These are phyloP conservation scores for Etheostoma perlongum DNA, from an alignment of 2,797 vertebrate genomes.

Conservation along the genomic window DNA sequence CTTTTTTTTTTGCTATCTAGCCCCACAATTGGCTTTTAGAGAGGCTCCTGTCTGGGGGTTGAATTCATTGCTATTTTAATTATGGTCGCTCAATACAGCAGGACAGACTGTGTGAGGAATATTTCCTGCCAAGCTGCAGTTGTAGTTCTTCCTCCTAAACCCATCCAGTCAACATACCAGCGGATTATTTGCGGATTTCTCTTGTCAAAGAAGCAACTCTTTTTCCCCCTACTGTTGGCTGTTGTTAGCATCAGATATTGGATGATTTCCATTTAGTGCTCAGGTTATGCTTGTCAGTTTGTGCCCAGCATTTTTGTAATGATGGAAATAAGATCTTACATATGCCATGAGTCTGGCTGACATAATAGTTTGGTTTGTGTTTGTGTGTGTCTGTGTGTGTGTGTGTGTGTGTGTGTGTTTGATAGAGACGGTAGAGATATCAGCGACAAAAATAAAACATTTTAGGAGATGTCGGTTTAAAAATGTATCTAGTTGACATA, in stretches of 20 bases:
- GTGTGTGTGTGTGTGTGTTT: slow-evolving; percentile 13
- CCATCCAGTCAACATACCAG: slow-evolving; percentile 77
- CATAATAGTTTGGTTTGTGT: slow-evolving; percentile 82
- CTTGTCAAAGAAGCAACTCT: slow-evolving; percentile 83
- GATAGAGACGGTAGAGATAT: slow-evolving; percentile 9
- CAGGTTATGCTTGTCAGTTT: slow-evolving; percentile 88
- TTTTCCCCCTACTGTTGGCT: slow-evolving; percentile 79
- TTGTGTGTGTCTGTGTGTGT: slow-evolving; percentile 8
- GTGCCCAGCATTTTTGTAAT: slow-evolving; percentile 84
- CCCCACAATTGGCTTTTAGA: slow-evolving; percentile 73
- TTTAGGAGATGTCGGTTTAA: slow-evolving; percentile 20
- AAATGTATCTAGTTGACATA: slow-evolving; percentile 13
- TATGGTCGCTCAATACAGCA: slow-evolving; percentile 63
- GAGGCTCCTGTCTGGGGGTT: slow-evolving; percentile 70
- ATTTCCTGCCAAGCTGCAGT: slow-evolving; percentile 53
- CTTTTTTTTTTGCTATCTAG: slow-evolving; percentile 68
- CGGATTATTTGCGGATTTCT: slow-evolving; percentile 83
- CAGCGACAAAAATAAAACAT: slow-evolving; percentile 20
- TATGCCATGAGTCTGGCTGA: slow-evolving; percentile 83
- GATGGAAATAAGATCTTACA: slow-evolving; percentile 86
- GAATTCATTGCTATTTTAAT: slow-evolving; percentile 82
- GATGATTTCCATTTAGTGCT: slow-evolving; percentile 88
- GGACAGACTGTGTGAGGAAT: slow-evolving; percentile 52
- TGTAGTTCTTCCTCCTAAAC: slow-evolving; percentile 72
- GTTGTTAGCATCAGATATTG: slow-evolving; percentile 87